Percentiles rank a stretch among this genome's conserved stretches.
These are phyloP conservation scores for Gymnocephalus cernua DNA, from an alignment of 2,113 vertebrate species.

Conservation along the genomic window DNA sequence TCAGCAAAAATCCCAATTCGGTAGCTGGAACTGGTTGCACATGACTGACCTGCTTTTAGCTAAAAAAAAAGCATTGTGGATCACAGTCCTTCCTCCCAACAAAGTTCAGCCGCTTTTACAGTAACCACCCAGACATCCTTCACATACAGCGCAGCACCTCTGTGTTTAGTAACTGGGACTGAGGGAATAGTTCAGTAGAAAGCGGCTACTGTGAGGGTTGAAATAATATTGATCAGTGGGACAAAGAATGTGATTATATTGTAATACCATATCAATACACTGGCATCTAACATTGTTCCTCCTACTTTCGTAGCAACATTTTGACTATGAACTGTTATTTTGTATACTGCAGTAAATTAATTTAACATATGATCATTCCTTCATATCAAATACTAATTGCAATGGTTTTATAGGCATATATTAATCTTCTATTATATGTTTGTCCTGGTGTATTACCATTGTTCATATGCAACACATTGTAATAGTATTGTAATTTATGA, in stretches of 20 bases:
- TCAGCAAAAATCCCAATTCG: slow-evolving; percentile 14
- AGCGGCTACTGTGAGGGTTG: background rate
- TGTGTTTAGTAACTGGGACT: background rate
- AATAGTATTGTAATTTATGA: background rate
- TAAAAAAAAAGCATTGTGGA: slow-evolving; percentile 29
- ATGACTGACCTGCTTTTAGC: slow-evolving; percentile 18
- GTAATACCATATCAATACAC: background rate
- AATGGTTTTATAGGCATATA: background rate
- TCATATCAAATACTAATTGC: background rate
- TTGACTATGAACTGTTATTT: background rate
- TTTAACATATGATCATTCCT: background rate
- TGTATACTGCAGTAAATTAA: background rate
- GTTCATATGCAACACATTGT: background rate
- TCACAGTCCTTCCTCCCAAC: slow-evolving; percentile 12
- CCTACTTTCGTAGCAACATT: background rate
- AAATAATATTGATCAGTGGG: background rate
- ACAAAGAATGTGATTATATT: background rate
- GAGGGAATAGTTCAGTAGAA: background rate
- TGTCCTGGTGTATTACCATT: background rate
- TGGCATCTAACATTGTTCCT: background rate
- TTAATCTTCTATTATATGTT: background rate
- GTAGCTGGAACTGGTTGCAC: background rate
- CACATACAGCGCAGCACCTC: background rate
- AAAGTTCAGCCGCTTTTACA: slow-evolving; percentile 9
- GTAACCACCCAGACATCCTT: slow-evolving; percentile 14